phyloP scores from a whole-genome alignment of 2,113 vertebrate species.

The Scophthalmus maximus region DNA sequence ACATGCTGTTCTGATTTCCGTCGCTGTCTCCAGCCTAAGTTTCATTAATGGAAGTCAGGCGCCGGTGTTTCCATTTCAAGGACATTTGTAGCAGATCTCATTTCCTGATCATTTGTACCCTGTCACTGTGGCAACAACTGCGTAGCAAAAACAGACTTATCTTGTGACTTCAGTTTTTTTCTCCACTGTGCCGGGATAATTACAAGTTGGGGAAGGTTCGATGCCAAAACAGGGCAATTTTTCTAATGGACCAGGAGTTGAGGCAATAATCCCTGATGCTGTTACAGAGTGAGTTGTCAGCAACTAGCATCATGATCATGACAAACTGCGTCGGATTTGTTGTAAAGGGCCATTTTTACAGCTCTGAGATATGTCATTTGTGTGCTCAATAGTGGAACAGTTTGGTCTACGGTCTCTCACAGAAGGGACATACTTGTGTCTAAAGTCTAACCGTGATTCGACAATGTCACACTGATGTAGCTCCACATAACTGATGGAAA shows the following conservation, averaged over 20 bases:
- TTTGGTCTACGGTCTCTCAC: not conserved
- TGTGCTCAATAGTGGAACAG: not conserved
- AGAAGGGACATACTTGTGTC: not conserved
- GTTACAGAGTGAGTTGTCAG: not conserved
- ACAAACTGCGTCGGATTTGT: not conserved
- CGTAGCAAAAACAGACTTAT: slow-evolving; percentile 15
- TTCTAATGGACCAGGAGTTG: slow-evolving; percentile 18
- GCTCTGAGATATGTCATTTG: not conserved
- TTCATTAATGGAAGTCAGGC: slow-evolving; percentile 5
- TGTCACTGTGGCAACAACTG: slow-evolving; percentile 35
- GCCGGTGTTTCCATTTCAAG: slow-evolving; percentile 19
- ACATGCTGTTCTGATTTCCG: slow-evolving; percentile 3
- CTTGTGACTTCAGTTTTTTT: slow-evolving; percentile 21
- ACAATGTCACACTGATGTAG: not conserved
- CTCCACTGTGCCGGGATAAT: slow-evolving; percentile 28
- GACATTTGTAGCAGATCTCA: slow-evolving; percentile 25
- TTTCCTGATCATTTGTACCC: slow-evolving; percentile 27
- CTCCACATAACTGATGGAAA: not conserved
- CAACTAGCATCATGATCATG: not conserved
- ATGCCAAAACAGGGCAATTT: slow-evolving; percentile 36
- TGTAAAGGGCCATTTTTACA: not conserved
- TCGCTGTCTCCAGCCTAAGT: slow-evolving; percentile 2
- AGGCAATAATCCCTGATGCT: slow-evolving; percentile 22
- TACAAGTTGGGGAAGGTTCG: slow-evolving; percentile 23
- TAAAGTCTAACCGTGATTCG: not conserved